Conservation (phyloP, 2,888 invertebrate genomes). For the Lycia hirtaria region DNA sequence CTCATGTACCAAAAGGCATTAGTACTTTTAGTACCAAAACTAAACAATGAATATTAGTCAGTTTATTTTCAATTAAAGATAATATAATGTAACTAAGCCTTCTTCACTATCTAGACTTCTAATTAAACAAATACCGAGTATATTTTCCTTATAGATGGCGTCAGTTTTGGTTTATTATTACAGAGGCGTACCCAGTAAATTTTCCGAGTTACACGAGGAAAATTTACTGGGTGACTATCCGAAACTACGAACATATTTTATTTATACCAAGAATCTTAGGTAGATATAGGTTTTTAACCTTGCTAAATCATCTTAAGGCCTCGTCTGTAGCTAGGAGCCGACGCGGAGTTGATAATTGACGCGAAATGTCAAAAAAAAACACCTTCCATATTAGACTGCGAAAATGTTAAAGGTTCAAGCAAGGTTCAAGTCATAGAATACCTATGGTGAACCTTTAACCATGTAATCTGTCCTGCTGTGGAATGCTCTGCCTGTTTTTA, state of each 20-base stretch:
- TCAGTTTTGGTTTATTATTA: neutral
- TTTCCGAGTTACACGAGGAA: neutral
- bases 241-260: neutral
- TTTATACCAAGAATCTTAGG: neutral
- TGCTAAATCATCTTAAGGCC: conserved; percentile 3
- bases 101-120: neutral
- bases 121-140: neutral
- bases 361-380: no score
- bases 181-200: neutral
- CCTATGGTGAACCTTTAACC: no score
- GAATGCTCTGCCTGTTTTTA: no score
- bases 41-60: neutral
- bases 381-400: no score
- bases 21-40: neutral
- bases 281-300: neutral
- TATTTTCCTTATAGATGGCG: neutral
- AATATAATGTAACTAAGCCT: neutral
- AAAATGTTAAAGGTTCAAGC: no score
- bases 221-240: neutral
- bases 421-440: no score
- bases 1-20: no score
- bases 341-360: no score
- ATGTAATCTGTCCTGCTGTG: no score
- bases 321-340: no score
- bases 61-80: neutral